Percentiles rank a stretch among this genome's conserved stretches.
Evolutionary conservation across 2,888 invertebrate species (phyloP).

Genomic region (Lithophane leautieri): DNA sequence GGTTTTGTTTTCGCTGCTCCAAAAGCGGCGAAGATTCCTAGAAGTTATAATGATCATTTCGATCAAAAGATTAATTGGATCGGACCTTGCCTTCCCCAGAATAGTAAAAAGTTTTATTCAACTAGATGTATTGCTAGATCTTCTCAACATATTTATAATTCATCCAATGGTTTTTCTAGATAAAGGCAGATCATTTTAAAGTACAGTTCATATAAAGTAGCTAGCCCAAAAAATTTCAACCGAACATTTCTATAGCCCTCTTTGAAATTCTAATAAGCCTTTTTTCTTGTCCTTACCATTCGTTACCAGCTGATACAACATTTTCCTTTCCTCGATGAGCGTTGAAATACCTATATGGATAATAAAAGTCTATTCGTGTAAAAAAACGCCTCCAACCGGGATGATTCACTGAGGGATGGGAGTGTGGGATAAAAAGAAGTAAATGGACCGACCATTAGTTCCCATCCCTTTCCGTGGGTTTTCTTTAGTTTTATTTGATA

Average conservation of each 20-base stretch:
- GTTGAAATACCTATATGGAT: slow-evolving; percentile 67
- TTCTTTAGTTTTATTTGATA: slow-evolving; percentile 64
- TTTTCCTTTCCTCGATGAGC: slow-evolving; percentile 58
- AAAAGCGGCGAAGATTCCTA: background rate
- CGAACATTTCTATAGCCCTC: slow-evolving; percentile 22
- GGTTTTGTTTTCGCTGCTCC: slow-evolving; percentile 16
- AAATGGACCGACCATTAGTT: slow-evolving; percentile 81
- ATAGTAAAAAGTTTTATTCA: slow-evolving; percentile 2
- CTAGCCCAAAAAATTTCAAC: slow-evolving; percentile 11
- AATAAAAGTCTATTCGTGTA: slow-evolving; percentile 73
- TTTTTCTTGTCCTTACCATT: slow-evolving; percentile 44
- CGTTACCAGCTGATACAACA: slow-evolving; percentile 63
- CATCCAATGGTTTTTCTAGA: background rate
- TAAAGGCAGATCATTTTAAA: background rate
- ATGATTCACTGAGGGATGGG: slow-evolving; percentile 78
- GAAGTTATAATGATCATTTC: slow-evolving; percentile 1
- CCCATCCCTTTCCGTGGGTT: slow-evolving; percentile 68
- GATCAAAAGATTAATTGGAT: slow-evolving; percentile 20
- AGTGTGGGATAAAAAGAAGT: slow-evolving; percentile 78
- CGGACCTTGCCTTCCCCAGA: background rate
- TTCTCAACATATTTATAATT: background rate
- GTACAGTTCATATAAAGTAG: slow-evolving; percentile 30
- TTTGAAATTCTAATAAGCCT: slow-evolving; percentile 55
- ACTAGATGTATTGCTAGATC: background rate
- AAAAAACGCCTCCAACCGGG: slow-evolving; percentile 68